Evolutionary conservation across 2,888 invertebrate species (phyloP).

Genomic region (Sinotaia quadrata): DNA sequence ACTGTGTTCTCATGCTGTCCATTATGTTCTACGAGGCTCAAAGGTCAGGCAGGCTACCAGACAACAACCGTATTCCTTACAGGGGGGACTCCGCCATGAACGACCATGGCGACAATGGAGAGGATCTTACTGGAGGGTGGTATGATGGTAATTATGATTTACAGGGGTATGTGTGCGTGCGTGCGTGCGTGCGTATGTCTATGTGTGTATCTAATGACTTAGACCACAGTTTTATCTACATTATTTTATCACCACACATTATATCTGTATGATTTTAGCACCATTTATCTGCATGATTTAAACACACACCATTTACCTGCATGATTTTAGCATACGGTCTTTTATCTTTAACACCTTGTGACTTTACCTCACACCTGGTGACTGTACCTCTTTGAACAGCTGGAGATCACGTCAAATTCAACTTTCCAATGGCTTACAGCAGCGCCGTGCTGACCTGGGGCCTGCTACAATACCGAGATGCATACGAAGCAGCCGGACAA

Average conservation of each 20-base stretch:
- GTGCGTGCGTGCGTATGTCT: not conserved
- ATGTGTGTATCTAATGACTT: not conserved
- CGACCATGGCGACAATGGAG: conserved; percentile 58
- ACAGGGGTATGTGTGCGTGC: not conserved
- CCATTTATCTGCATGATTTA: no score
- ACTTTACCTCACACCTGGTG: no score
- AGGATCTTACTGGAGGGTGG: conserved; percentile 68
- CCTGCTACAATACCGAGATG: conserved; percentile 54
- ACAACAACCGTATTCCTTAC: conserved; percentile 61
- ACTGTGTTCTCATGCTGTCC: conserved; percentile 57
- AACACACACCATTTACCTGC: no score
- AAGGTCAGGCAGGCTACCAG: conserved; percentile 64
- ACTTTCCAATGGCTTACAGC: conserved; percentile 61
- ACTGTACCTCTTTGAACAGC: no score
- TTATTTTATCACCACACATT: no score
- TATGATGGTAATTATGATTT: conserved; percentile 65
- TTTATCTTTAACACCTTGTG: no score
- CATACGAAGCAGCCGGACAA: conserved; percentile 52
- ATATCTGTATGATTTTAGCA: no score
- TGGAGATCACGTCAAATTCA: conserved; percentile 64
- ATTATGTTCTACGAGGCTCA: conserved; percentile 67
- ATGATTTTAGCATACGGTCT: no score
- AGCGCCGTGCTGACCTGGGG: conserved; percentile 58
- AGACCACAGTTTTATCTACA: no score
- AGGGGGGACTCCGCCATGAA: conserved; percentile 61